Conservation (phyloP, 2,113 vertebrate species). For the Pongo abelii region DNA sequence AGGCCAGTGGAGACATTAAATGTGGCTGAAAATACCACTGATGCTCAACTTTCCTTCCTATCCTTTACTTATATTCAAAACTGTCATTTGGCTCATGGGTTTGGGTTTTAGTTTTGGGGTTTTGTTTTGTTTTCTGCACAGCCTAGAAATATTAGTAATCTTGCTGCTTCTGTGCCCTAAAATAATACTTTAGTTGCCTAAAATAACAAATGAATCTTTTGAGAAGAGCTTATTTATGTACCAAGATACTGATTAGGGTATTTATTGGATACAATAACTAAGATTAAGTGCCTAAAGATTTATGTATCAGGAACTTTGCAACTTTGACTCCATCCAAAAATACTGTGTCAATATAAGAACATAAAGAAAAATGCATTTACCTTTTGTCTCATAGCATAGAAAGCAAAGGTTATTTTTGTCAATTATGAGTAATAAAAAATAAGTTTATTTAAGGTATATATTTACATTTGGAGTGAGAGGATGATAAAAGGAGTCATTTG, state of each 20-base stretch:
- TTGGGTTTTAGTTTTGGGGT: background rate
- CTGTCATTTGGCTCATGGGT: background rate
- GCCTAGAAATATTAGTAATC: background rate
- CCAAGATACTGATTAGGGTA: background rate
- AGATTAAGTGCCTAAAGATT: background rate
- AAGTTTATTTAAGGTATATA: background rate
- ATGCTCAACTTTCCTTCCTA: background rate
- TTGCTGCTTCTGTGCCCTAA: background rate
- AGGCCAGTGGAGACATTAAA: background rate
- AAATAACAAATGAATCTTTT: background rate
- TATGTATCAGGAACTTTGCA: background rate
- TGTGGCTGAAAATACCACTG: background rate
- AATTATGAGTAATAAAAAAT: background rate
- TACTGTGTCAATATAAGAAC: background rate
- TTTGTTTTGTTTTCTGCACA: background rate
- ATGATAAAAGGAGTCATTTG: background rate
- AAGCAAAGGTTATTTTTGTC: background rate
- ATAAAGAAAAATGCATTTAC: background rate
- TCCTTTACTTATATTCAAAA: background rate
- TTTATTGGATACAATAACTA: background rate
- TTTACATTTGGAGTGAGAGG: background rate
- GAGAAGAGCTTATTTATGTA: background rate
- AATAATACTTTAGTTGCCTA: background rate
- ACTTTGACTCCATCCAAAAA: background rate
- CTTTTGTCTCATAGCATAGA: background rate